Evolutionary conservation across 2,113 vertebrate species (phyloP).

Genomic region (Cettia cetti): DNA sequence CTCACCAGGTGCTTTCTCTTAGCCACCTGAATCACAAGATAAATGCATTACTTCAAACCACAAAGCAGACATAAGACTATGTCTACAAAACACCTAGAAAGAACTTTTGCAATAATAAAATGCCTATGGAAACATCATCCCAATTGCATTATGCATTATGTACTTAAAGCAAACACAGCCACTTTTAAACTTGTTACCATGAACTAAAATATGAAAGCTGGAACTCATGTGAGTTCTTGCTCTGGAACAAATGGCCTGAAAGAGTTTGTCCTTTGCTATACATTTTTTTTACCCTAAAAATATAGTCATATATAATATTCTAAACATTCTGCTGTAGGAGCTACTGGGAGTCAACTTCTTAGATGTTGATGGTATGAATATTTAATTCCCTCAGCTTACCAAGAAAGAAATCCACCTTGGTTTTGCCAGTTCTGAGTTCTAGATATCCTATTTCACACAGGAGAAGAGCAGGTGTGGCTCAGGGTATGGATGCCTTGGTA

Average conservation of each 20-base stretch:
- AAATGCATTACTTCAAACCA: background rate
- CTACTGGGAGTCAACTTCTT: background rate
- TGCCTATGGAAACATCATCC: background rate
- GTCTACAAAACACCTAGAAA: background rate
- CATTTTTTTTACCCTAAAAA: fast-evolving
- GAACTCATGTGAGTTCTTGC: background rate
- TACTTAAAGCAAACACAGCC: background rate
- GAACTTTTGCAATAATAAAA: background rate
- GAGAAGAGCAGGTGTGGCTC: background rate
- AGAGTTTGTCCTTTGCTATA: background rate
- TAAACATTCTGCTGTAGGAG: background rate
- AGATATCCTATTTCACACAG: fast-evolving
- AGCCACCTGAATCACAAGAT: background rate
- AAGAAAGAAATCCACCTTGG: background rate
- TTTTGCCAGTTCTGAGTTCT: background rate
- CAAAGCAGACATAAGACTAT: background rate
- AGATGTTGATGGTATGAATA: background rate
- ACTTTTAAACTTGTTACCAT: background rate
- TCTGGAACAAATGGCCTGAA: background rate
- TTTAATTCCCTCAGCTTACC: background rate
- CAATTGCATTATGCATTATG: background rate
- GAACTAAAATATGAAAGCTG: background rate
- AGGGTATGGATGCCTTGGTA: background rate
- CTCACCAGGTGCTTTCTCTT: background rate
- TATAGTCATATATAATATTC: background rate